A percentile compares a stretch with the other conserved stretches of the same genome.
These are phyloP conservation scores for Leucophora obtusa DNA, from an alignment of 2,888 invertebrate species.

Conservation along the genomic window DNA sequence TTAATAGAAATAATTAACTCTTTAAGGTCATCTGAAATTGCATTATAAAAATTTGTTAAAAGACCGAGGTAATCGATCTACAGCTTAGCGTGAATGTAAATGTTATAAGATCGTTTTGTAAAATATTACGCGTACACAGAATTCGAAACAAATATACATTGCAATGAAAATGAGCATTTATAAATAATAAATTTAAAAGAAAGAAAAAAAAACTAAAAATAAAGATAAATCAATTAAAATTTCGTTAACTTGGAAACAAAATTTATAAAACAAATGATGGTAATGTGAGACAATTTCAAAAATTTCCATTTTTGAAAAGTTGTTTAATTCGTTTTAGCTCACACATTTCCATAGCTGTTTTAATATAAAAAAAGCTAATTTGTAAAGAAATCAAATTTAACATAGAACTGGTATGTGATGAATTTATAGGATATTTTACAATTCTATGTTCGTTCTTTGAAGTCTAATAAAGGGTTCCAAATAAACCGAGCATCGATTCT, in stretches of 20 bases:
- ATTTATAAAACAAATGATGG: neutral
- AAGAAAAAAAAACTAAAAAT: constrained; percentile 5
- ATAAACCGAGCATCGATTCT: too few species aligned
- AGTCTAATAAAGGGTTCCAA: too few species aligned
- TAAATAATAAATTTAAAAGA: constrained; percentile 22
- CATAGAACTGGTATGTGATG: neutral
- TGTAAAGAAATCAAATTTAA: neutral
- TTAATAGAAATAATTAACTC: constrained; percentile 39
- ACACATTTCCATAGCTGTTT: neutral
- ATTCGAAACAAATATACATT: constrained; percentile 4
- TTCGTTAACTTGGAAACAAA: constrained; percentile 18
- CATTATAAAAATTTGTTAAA: constrained; percentile 4
- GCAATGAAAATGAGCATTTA: constrained; percentile 49
- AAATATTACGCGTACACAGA: neutral
- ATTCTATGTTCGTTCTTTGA: too few species aligned
- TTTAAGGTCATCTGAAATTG: constrained; percentile 33
- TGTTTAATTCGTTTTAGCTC: neutral
- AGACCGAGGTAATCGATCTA: neutral
- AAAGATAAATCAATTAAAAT: constrained; percentile 19
- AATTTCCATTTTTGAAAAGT: neutral
- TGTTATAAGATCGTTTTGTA: neutral
- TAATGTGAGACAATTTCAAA: constrained; percentile 2
- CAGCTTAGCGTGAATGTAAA: neutral
- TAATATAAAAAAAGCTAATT: neutral
- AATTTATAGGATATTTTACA: neutral